Evolutionary conservation across 2,797 vertebrate species (phyloP).

Genomic region (Diglossa cyanea): DNA sequence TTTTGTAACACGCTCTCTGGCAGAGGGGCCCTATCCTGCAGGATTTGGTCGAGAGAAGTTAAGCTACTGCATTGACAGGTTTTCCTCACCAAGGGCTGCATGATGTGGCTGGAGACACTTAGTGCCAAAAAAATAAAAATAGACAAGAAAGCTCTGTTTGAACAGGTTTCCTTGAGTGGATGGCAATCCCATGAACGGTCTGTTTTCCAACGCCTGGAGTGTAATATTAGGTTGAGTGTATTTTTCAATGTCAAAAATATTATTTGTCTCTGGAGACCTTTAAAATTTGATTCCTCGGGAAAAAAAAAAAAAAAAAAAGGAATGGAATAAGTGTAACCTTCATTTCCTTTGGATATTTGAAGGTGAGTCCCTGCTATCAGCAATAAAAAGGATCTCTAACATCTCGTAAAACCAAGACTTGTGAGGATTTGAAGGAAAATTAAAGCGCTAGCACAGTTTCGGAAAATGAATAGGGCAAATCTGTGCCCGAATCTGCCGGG

Average conservation of each 20-base stretch:
- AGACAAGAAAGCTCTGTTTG: slow-evolving; percentile 41
- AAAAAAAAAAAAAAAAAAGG: background rate
- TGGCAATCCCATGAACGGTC: background rate
- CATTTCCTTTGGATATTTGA: slow-evolving; percentile 48
- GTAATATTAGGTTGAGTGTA: slow-evolving; percentile 25
- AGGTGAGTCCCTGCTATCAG: slow-evolving; percentile 28
- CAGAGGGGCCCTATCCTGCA: background rate
- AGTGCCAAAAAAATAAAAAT: slow-evolving; percentile 9
- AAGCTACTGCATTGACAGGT: background rate
- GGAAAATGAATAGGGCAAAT: background rate
- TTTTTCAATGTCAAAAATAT: slow-evolving; percentile 55
- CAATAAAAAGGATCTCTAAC: slow-evolving; percentile 33
- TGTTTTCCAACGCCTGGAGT: slow-evolving; percentile 12
- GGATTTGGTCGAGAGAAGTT: background rate
- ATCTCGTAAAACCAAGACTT: slow-evolving; percentile 36
- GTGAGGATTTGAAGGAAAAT: background rate
- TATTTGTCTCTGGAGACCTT: slow-evolving; percentile 37
- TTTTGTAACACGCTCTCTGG: background rate
- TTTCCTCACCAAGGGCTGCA: slow-evolving; percentile 4
- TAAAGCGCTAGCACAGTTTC: background rate
- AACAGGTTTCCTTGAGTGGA: slow-evolving; percentile 11
- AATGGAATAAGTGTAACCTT: background rate
- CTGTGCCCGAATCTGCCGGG: background rate
- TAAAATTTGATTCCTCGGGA: background rate
- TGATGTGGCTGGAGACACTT: slow-evolving; percentile 16